phyloP scores from a whole-genome alignment of 2,113 vertebrate genomes.

The Xiphorhynchus elegans region DNA sequence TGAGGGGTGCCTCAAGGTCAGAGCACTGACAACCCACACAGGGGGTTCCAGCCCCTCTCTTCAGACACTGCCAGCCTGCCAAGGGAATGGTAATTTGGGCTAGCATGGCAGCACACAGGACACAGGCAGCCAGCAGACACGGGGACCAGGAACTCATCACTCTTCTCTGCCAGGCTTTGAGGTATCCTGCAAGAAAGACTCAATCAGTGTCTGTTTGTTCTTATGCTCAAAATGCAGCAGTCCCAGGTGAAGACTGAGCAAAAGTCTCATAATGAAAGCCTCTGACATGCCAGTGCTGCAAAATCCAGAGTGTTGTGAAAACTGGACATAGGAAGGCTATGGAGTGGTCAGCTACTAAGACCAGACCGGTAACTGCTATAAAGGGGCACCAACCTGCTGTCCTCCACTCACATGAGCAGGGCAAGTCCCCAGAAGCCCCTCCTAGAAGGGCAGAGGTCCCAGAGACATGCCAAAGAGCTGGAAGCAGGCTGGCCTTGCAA shows the following conservation, averaged over 20 bases:
- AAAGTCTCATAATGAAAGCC: background rate
- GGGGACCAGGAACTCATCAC: background rate
- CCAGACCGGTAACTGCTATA: background rate
- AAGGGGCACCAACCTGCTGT: background rate
- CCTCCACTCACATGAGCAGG: background rate
- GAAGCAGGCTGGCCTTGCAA: background rate
- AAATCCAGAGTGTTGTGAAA: background rate
- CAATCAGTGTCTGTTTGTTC: background rate
- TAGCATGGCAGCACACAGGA: background rate
- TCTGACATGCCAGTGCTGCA: background rate
- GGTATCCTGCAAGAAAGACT: background rate
- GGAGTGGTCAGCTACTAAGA: background rate
- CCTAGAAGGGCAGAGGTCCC: background rate
- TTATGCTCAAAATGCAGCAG: background rate
- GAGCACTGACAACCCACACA: background rate
- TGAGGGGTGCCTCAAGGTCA: background rate
- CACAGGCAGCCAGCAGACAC: background rate
- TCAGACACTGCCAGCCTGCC: background rate
- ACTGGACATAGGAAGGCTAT: background rate
- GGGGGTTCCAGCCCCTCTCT: background rate
- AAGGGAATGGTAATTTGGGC: background rate
- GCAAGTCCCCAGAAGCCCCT: background rate
- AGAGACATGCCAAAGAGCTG: background rate
- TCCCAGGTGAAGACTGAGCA: background rate
- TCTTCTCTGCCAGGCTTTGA: background rate